Base-by-base conservation (phyloP, 2,113 vertebrate genomes). In the Daboia siamensis region DNA sequence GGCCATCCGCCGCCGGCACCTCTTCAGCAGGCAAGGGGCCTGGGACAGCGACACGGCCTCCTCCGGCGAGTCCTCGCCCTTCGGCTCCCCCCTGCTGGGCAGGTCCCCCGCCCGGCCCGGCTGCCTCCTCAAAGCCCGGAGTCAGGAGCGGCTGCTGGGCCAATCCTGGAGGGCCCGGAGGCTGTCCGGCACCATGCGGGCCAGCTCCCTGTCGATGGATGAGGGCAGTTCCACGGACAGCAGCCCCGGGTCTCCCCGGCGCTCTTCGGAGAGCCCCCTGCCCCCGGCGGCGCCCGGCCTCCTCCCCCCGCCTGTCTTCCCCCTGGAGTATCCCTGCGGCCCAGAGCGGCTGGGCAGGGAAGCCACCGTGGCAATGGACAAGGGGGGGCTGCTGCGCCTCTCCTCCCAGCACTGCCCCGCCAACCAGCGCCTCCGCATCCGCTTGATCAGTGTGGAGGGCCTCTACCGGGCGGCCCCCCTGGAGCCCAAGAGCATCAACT, bases 151-250 rank as follows among this genome's bases (percentile, higher is more conserved):
- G 10, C 94, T 98, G 86, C 94, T 98, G 24, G 97, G 97, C 92
- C 95, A 97, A 88, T 97, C 97, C 2, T 94, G 97, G 87, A 97
- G 96, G 93, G 93, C 93, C 84, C 94, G 85, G 80, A 93, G 85
- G 92, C 98, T 98, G 94, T 94, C 96, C 17, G 94, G 96, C 56
- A 17, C 97, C 89, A 97, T 97, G 55, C 97, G 98, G 94, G 98
- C 99, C 95, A 98, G 98, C 94, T 99, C 98, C 11, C 94, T 99
- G 33, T 99, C 98, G 2, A 98, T 98, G 0, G 98, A 99, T 87
- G 98, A 99, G 91, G 97, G 98, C 91, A 99, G 98, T 96, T 99
- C 98, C 84, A 98, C 98, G 0, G 98, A 99, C 94, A 99, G 98
- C 96, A 99, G 98, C 96, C 98, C 98, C 80, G 98, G 97, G 80